Base-by-base conservation (phyloP, 2,888 invertebrate genomes). In the Caprella mutica region DNA sequence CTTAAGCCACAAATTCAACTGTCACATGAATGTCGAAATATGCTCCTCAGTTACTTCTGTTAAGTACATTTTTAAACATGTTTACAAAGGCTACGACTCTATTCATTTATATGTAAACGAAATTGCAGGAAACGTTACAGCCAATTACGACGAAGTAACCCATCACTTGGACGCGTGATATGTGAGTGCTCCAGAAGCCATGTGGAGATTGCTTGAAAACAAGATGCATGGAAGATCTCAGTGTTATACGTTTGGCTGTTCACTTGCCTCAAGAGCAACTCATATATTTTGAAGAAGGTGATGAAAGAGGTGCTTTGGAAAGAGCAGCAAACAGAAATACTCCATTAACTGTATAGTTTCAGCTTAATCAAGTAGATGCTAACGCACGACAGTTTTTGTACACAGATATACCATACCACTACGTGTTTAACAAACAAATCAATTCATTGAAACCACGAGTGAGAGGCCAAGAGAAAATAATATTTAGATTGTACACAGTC, bases 211-310 rank as follows among this genome's bases (percentile, higher is more conserved):
- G 29, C 52, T 66, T 14, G 44, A 38, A 23, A 67, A 65, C 42
- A 55, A 63, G 26, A 66, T 69, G 42, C 69, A 68, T 63, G 65
- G 68, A n/a, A 52, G 61, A 4, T 52, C 51, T 23, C 68, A 66
- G 5, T 12, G 65, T 67, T 33, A 43, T 66, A 4, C 65, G 56
- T 23, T 56, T 68, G 6, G 52, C 58, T 19, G 64, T 66, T 1
- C 67, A 68, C 48, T 50, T 68, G 14, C 55, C 66, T 51, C 63
- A 67, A 52, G 66, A 66, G 17, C 63, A 68, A 46, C 33, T 64
- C 5, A 57, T 68, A 4, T 61, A 62, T 42, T 65, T 64, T 38
- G 57, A 26, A 1, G 24, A 39, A 29, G 29, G 29, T 14, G 17
- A 14, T 27, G 35, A 26, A 24, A 14, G 2, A 12, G 17, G 17